Conservation (phyloP, 2,888 invertebrate genomes). For the Polydrusus tereticollis region DNA sequence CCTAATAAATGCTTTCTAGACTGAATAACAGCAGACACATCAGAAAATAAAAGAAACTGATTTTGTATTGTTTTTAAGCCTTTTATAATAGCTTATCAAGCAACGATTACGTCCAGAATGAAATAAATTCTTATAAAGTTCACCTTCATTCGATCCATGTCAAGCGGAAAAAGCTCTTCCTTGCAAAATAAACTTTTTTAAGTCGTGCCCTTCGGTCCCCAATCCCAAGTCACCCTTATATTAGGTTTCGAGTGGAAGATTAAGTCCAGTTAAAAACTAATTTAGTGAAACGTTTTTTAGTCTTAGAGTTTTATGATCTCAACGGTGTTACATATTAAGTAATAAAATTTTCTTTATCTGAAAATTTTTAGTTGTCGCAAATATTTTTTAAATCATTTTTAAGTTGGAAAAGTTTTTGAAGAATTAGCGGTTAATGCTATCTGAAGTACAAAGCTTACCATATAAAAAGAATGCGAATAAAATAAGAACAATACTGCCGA, state of each 20-base stretch:
- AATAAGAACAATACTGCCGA: too few species aligned
- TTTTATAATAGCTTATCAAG: background rate
- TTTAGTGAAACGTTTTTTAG: background rate
- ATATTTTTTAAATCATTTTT: too few species aligned
- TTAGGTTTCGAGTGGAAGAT: background rate
- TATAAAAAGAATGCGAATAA: too few species aligned
- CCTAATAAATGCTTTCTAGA: too few species aligned
- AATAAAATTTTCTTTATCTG: too few species aligned
- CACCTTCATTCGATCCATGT: background rate
- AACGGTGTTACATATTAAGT: background rate
- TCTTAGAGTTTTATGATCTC: background rate
- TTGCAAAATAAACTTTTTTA: slow-evolving; percentile 7
- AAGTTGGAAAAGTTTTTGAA: too few species aligned
- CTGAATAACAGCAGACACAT: too few species aligned
- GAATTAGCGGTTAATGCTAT: too few species aligned
- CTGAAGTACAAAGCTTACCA: too few species aligned
- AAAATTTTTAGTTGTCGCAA: too few species aligned
- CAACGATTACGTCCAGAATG: background rate
- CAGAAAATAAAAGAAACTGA: background rate
- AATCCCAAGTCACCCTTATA: slow-evolving; percentile 1
- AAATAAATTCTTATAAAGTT: background rate
- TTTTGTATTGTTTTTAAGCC: background rate
- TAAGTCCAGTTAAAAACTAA: slow-evolving; percentile 1
- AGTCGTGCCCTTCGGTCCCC: background rate
- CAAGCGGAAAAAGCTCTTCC: background rate